Conservation (phyloP, 2,113 vertebrate species). For the Piprites chloris region DNA sequence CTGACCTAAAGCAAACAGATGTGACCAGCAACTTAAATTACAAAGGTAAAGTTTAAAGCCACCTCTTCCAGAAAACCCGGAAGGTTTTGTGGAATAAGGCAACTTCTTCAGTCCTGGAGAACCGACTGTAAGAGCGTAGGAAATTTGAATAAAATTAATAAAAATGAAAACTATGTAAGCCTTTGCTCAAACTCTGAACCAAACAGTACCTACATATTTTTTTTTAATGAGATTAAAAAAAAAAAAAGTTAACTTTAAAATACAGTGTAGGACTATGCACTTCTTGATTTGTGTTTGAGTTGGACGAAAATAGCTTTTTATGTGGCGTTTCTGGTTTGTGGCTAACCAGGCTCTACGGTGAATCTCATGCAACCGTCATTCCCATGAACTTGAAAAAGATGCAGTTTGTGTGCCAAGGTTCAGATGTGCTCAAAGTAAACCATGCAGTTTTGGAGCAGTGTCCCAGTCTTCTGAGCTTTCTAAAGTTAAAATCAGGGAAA, state of each 20-base stretch:
- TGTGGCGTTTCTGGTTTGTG: neutral
- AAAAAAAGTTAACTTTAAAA: neutral
- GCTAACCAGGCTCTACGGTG: neutral
- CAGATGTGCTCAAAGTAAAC: neutral
- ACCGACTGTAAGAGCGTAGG: neutral
- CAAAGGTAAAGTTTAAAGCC: neutral
- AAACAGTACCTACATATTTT: neutral
- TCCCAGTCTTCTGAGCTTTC: neutral
- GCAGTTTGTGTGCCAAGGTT: neutral
- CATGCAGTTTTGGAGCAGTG: neutral
- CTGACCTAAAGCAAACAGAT: neutral
- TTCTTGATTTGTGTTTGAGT: neutral
- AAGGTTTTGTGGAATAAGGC: neutral
- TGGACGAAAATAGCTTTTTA: neutral
- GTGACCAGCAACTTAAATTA: neutral
- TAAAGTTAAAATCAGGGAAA: conserved; percentile 12
- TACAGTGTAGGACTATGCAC: neutral
- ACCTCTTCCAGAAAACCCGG: neutral
- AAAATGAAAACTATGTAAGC: neutral
- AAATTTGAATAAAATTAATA: neutral
- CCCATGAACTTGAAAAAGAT: neutral
- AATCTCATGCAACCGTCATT: neutral
- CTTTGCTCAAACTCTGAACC: neutral
- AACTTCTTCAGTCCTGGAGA: neutral
- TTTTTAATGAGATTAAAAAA: neutral